These are phyloP conservation scores for Gorsachius magnificus DNA, from an alignment of 2,797 vertebrate species.

Conservation along the genomic window DNA sequence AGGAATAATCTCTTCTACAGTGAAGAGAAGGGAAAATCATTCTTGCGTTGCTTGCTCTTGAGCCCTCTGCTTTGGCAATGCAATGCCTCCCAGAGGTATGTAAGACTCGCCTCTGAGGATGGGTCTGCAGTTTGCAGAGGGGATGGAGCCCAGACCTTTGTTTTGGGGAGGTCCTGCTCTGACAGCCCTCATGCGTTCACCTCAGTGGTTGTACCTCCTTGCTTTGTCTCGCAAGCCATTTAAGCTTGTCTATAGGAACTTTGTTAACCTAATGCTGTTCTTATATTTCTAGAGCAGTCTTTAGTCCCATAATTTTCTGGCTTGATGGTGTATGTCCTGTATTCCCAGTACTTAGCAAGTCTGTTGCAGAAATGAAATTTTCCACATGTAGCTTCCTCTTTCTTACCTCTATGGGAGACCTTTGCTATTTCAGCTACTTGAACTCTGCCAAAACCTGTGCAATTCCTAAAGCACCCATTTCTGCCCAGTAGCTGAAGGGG, in stretches of 20 bases:
- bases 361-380: neutral
- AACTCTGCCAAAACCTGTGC: neutral
- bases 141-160: neutral
- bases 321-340: neutral
- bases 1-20: neutral
- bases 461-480: neutral
- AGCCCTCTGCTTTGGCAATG: neutral
- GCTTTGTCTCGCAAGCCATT: neutral
- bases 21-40: neutral
- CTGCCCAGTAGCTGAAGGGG: neutral
- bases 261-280: neutral
- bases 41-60: neutral
- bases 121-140: neutral
- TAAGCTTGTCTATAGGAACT: neutral
- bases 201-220: neutral
- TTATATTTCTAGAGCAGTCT: neutral
- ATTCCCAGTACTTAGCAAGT: neutral
- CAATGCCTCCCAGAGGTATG: neutral
- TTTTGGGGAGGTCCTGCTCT: neutral
- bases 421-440: neutral
- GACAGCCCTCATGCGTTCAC: neutral
- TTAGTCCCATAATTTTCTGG: neutral
- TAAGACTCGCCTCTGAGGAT: neutral
- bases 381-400: neutral
- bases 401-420: neutral